Evolutionary conservation across 2,113 vertebrate species (phyloP).

Genomic region (Chlamydotis undulata): DNA sequence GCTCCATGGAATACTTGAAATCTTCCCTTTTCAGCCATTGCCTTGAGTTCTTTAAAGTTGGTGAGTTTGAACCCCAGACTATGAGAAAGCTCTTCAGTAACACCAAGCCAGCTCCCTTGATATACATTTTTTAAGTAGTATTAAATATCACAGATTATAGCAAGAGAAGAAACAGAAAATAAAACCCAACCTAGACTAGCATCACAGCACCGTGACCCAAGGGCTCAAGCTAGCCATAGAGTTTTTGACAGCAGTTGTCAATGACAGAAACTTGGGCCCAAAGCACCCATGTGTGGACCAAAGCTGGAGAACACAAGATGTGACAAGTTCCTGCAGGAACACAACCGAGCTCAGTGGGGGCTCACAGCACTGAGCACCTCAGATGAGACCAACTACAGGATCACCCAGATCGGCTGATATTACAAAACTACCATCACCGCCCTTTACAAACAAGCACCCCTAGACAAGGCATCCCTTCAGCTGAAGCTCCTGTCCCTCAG

Average conservation of each 20-base stretch:
- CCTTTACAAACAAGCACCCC: conserved; percentile 47
- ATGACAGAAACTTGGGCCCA: background rate
- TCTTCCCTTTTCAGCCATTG: background rate
- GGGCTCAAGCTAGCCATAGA: background rate
- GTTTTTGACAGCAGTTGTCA: background rate
- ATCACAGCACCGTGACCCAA: background rate
- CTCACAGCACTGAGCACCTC: background rate
- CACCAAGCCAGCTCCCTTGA: background rate
- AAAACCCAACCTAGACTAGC: background rate
- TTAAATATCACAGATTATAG: background rate
- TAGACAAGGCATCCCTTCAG: conserved; percentile 55
- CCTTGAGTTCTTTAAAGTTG: background rate
- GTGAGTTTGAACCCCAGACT: background rate
- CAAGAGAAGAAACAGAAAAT: background rate
- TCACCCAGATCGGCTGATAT: background rate
- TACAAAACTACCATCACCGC: background rate
- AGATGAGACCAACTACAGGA: background rate
- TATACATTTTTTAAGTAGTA: background rate
- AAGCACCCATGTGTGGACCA: background rate
- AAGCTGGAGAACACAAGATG: background rate
- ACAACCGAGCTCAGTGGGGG: background rate
- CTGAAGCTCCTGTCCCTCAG: conserved; percentile 16
- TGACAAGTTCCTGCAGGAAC: background rate
- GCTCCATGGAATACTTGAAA: background rate
- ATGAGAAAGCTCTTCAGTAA: background rate